phyloP scores from a whole-genome alignment of 2,113 vertebrate species.

The Bambusicola thoracicus region DNA sequence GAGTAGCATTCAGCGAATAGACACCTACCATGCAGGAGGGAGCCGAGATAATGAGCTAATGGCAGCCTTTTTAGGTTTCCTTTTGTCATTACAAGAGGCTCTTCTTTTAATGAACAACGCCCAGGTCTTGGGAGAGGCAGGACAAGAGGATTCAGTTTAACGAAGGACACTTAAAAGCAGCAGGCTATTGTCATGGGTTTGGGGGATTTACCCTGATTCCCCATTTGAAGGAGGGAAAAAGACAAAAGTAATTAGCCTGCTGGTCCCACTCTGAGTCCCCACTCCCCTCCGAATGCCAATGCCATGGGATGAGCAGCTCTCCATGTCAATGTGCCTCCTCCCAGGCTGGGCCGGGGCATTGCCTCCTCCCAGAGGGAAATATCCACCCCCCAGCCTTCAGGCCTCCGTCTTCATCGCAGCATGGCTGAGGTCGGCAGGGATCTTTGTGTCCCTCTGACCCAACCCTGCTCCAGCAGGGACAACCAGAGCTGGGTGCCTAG shows the following conservation, averaged over 20 bases:
- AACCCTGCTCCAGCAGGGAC: not conserved
- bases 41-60: not conserved
- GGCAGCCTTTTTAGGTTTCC: conserved; percentile 41
- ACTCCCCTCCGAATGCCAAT: conserved; percentile 41
- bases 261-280: conserved; percentile 3
- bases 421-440: not conserved
- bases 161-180: conserved; percentile 40
- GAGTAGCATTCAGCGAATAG: conserved; percentile 55
- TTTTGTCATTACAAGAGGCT: conserved; percentile 62
- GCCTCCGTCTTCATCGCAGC: not conserved
- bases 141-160: conserved; percentile 42
- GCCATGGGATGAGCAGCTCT: conserved; percentile 10
- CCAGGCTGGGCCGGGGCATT: not conserved
- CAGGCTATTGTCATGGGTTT: conserved; percentile 56
- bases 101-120: not conserved
- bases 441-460: not conserved
- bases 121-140: conserved; percentile 7
- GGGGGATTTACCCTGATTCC: conserved; percentile 26
- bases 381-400: not conserved
- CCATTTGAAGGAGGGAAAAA: not conserved
- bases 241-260: conserved; percentile 48
- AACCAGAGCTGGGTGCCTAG: not conserved
- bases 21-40: conserved; percentile 19
- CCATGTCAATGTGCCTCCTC: conserved; percentile 53
- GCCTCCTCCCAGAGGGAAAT: not conserved